Percentiles rank a stretch among this genome's conserved stretches.
Evolutionary conservation across 2,888 invertebrate species (phyloP).

Genomic region (Watsonalla cultraria): DNA sequence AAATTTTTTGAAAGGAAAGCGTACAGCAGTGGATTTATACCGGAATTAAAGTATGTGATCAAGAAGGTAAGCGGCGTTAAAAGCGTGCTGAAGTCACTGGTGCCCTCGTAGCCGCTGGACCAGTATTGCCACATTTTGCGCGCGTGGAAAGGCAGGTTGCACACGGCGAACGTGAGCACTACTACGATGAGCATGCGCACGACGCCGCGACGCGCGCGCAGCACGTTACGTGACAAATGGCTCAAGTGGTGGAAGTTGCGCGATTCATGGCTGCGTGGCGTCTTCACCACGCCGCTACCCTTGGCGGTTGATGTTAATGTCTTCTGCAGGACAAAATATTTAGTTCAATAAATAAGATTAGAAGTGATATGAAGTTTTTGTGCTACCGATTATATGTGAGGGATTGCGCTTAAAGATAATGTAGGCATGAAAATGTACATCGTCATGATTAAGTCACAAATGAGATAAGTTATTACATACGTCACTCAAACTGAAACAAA

Average conservation of each 20-base stretch:
- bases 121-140: constrained; percentile 93
- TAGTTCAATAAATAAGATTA: neutral
- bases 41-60: constrained; percentile 93
- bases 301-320: constrained; percentile 22
- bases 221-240: constrained; percentile 85
- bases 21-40: constrained; percentile 93
- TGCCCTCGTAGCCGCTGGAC: constrained; percentile 83
- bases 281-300: constrained; percentile 48
- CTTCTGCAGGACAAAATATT: constrained; percentile 34
- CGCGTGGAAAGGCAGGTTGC: constrained; percentile 93
- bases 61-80: constrained; percentile 92
- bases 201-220: constrained; percentile 89
- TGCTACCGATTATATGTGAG: no score
- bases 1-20: constrained; percentile 91
- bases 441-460: no score
- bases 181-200: constrained; percentile 94
- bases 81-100: constrained; percentile 85
- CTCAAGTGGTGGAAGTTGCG: constrained; percentile 81
- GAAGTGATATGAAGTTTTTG: no score
- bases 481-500: no score
- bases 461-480: no score
- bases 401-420: no score
- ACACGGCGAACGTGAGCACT: constrained; percentile 91
- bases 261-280: constrained; percentile 54
- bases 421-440: no score